Conservation (phyloP, 2,888 invertebrate genomes). For the Physocephala rufipes region DNA sequence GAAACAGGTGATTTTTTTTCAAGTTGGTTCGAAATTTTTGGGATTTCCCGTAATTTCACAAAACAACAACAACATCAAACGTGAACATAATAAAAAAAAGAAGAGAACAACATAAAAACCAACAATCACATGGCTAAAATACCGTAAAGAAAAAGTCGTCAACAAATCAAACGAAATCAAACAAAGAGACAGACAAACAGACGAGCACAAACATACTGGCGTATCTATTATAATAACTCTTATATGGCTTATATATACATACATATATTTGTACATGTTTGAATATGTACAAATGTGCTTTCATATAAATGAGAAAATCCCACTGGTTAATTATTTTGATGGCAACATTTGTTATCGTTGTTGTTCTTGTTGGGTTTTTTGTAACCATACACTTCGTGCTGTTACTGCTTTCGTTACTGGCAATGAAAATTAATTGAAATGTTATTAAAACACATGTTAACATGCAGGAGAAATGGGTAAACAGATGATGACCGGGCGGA, state of each 20-base stretch:
- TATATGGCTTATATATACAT: not conserved
- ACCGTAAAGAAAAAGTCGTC: constrained; percentile 13
- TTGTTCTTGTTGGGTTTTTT: constrained; percentile 11
- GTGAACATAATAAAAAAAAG: not conserved
- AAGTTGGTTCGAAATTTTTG: constrained; percentile 6
- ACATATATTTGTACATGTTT: not conserved
- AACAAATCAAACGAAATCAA: constrained; percentile 8
- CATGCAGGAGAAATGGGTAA: constrained; percentile 1
- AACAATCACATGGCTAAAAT: constrained; percentile 19
- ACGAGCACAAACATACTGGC: not conserved
- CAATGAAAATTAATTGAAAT: constrained; percentile 20
- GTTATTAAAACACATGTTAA: constrained; percentile 14
- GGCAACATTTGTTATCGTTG: not conserved
- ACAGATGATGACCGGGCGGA: not conserved
- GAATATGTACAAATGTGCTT: not conserved
- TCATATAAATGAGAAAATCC: constrained; percentile 21
- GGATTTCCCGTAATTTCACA: constrained; percentile 22
- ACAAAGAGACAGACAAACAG: not conserved
- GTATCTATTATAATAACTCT: too few relatives aligned
- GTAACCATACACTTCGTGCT: constrained; percentile 7
- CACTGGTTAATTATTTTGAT: constrained; percentile 24
- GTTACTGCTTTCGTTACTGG: not conserved
- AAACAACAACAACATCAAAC: not conserved
- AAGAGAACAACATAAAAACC: constrained; percentile 3
- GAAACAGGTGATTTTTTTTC: not conserved